Percentiles rank a stretch among this genome's conserved stretches.
Evolutionary conservation across 2,113 vertebrate genomes (phyloP).

Genomic region (Pagrus major): DNA sequence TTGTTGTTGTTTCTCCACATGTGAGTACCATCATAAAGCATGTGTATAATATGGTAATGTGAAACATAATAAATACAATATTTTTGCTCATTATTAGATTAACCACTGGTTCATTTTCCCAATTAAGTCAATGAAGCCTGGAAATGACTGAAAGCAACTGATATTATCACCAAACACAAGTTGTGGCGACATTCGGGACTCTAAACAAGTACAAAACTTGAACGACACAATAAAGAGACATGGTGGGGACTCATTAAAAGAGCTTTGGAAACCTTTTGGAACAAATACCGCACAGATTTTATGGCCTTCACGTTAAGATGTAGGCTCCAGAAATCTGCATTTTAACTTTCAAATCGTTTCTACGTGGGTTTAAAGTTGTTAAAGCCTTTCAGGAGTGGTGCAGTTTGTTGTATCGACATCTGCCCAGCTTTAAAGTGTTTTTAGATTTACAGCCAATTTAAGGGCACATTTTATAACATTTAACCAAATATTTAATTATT

Average conservation of each 20-base stretch:
- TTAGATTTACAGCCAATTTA: neutral
- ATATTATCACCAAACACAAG: neutral
- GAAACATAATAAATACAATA: neutral
- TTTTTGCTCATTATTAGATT: neutral
- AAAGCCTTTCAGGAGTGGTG: neutral
- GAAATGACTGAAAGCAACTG: neutral
- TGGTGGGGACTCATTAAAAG: neutral
- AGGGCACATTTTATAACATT: constrained; percentile 11
- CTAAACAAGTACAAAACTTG: neutral
- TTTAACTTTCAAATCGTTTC: constrained; percentile 6
- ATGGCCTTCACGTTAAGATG: neutral
- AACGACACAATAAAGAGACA: constrained; percentile 1
- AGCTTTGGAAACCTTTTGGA: constrained; percentile 16
- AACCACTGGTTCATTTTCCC: neutral
- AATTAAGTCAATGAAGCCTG: neutral
- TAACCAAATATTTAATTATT: neutral
- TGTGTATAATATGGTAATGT: too few relatives aligned
- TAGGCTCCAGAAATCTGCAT: constrained; percentile 12
- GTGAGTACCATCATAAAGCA: neutral
- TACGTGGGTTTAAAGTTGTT: constrained; percentile 6
- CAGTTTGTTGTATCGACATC: neutral
- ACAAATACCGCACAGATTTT: neutral
- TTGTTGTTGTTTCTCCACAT: neutral
- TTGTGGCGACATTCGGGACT: neutral
- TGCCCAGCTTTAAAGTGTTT: neutral